Evolutionary conservation across 2,888 invertebrate species (phyloP).

Genomic region (Ophion slaviceki): DNA sequence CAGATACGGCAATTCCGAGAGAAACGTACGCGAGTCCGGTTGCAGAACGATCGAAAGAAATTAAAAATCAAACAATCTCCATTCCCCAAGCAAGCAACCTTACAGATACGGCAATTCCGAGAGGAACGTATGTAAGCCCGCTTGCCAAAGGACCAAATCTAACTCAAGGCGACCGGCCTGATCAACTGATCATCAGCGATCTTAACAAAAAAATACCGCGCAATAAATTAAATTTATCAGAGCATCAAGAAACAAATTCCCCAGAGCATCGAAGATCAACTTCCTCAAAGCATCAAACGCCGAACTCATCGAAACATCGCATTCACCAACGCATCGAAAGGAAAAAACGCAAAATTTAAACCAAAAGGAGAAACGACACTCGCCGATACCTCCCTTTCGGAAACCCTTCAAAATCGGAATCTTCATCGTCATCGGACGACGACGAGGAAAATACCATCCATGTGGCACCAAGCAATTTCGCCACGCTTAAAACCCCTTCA

Average conservation of each 20-base stretch:
- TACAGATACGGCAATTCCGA: too few species aligned
- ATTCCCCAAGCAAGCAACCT: neutral
- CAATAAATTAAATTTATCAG: too few species aligned
- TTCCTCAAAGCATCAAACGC: neutral
- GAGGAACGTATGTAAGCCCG: too few species aligned
- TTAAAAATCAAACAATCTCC: too few species aligned
- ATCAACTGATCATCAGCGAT: too few species aligned
- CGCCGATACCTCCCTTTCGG: neutral
- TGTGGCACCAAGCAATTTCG: neutral
- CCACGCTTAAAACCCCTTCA: neutral
- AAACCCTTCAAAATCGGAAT: neutral
- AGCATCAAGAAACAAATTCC: too few species aligned
- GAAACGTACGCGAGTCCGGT: neutral
- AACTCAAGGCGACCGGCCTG: too few species aligned
- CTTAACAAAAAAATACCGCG: too few species aligned
- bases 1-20: neutral
- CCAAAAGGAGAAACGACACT: neutral
- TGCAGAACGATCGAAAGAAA: neutral
- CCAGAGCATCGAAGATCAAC: too few species aligned
- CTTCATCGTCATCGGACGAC: neutral
- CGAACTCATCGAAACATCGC: neutral
- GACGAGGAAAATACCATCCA: neutral
- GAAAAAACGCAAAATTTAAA: neutral
- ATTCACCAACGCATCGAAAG: neutral
- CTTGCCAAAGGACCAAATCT: too few species aligned